phyloP scores from a whole-genome alignment of 1,140 invertebrate species.

The Nephila pilipes region DNA sequence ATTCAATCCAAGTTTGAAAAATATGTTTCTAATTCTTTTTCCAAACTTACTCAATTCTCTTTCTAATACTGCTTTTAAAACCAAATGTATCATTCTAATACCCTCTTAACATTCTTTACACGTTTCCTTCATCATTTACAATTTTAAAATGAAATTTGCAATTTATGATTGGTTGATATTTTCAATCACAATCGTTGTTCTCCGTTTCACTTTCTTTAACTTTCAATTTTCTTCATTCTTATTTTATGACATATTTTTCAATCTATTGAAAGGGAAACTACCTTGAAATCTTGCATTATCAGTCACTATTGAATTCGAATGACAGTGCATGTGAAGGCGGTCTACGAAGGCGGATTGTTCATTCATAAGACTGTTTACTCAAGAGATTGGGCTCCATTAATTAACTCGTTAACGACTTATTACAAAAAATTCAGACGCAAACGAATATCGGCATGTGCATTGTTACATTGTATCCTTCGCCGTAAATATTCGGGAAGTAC shows the following conservation, averaged over 20 bases:
- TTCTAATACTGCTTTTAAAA: no score
- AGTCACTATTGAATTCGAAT: background rate
- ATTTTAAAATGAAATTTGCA: background rate
- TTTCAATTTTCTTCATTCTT: background rate
- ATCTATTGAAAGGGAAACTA: background rate
- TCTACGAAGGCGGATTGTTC: background rate
- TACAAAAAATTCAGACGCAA: background rate
- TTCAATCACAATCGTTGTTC: background rate
- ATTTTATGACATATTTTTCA: background rate
- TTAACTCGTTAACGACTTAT: background rate
- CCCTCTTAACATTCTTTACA: no score
- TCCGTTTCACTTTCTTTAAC: background rate
- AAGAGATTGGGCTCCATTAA: background rate
- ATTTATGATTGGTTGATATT: background rate
- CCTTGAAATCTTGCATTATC: constrained; percentile 4
- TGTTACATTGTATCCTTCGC: background rate
- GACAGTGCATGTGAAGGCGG: background rate
- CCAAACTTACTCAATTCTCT: no score
- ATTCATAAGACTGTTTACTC: background rate
- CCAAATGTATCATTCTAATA: no score
- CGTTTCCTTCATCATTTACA: background rate
- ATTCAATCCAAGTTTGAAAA: no score
- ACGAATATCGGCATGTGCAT: background rate
- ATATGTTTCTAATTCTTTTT: no score
- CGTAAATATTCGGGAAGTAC: no score